Percentiles rank a stretch among this genome's conserved stretches.
These are phyloP conservation scores for Menura novaehollandiae DNA, from an alignment of 2,113 vertebrate genomes.

Conservation along the genomic window DNA sequence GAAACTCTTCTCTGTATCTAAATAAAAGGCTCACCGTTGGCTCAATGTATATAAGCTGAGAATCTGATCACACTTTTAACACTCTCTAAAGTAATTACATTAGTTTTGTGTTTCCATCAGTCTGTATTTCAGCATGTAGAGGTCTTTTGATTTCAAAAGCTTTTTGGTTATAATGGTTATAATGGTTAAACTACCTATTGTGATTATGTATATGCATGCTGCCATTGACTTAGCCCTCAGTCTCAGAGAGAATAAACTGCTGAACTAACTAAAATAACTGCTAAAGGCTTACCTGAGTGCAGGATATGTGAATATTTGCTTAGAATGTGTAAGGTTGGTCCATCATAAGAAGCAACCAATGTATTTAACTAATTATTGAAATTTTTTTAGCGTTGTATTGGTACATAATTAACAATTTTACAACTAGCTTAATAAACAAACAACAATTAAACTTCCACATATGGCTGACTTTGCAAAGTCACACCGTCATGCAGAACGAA, in stretches of 20 bases:
- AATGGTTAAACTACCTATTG: not conserved
- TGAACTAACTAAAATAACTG: not conserved
- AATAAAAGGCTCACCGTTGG: not conserved
- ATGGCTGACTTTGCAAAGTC: conserved; percentile 24
- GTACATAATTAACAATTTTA: not conserved
- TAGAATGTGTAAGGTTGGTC: not conserved
- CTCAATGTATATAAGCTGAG: not conserved
- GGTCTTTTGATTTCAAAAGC: not conserved
- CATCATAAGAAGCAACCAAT: not conserved
- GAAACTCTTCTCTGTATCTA: not conserved
- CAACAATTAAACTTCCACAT: conserved; percentile 42
- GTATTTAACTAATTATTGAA: not conserved
- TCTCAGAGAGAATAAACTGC: not conserved
- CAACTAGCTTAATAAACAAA: conserved; percentile 23
- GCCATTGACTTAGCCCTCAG: not conserved
- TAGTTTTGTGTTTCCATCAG: not conserved
- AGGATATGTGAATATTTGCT: not conserved
- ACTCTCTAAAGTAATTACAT: not conserved
- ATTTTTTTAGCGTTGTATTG: not conserved
- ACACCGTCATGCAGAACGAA: not conserved
- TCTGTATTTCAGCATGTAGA: not conserved
- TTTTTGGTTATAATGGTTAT: no score
- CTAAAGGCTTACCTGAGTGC: not conserved
- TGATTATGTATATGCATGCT: not conserved
- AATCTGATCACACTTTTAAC: not conserved